These are phyloP conservation scores for Lichenostomus cassidix DNA, from an alignment of 2,113 vertebrate genomes.

Conservation along the genomic window DNA sequence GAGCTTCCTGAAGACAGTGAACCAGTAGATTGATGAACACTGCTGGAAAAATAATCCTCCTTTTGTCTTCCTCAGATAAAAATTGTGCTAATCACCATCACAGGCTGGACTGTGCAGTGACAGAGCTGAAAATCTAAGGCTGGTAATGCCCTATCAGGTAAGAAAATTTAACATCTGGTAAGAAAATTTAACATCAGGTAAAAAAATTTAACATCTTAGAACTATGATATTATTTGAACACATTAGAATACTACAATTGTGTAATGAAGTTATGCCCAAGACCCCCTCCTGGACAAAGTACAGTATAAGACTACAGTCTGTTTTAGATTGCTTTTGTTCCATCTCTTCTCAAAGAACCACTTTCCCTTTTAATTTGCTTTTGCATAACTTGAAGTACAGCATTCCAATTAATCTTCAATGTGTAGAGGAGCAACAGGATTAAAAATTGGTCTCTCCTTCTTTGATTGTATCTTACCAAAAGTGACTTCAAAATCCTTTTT, in stretches of 20 bases:
- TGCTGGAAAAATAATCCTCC: not conserved
- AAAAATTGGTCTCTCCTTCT: slow-evolving; percentile 85
- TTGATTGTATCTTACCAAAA: slow-evolving; percentile 81
- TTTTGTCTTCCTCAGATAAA: not conserved
- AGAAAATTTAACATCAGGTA: not conserved
- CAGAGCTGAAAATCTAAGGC: not conserved
- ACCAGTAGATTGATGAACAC: not conserved
- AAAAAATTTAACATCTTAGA: not conserved
- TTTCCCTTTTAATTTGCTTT: not conserved
- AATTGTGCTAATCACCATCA: not conserved
- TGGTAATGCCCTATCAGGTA: not conserved
- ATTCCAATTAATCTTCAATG: slow-evolving; percentile 68
- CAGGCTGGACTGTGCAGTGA: not conserved
- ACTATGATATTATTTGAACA: not conserved
- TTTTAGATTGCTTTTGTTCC: not conserved
- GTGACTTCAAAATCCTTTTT: slow-evolving; percentile 91
- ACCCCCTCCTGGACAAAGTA: not conserved
- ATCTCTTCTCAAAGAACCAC: not conserved
- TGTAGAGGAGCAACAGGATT: slow-evolving; percentile 89
- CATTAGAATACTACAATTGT: not conserved
- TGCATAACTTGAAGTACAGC: not conserved
- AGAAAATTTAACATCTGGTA: not conserved
- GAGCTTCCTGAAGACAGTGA: not conserved
- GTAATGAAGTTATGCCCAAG: not conserved
- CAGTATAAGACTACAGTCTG: not conserved